phyloP scores from a whole-genome alignment of 2,888 invertebrate genomes.

The Ischnura elegans region DNA sequence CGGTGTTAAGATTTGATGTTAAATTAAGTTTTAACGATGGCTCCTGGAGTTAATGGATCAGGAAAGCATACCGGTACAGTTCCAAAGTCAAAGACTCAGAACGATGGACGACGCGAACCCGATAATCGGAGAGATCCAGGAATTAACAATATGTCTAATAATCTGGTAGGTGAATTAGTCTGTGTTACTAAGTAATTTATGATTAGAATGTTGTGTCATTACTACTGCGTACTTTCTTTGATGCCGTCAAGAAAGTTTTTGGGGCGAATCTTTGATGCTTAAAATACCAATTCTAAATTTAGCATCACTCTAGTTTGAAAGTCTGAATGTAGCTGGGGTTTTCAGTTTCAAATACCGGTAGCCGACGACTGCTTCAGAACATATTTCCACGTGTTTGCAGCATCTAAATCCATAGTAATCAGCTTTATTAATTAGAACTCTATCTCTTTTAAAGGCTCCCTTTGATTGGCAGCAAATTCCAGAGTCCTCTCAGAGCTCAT shows the following conservation, averaged over 20 bases:
- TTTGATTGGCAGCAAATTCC: constrained; percentile 67
- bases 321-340: not conserved
- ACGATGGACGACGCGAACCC: constrained; percentile 75
- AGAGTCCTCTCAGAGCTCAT: constrained; percentile 40
- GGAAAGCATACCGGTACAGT: constrained; percentile 82
- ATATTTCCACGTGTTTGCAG: not conserved
- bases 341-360: constrained; percentile 11
- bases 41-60: constrained; percentile 62
- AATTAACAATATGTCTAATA: constrained; percentile 45
- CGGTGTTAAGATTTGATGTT: not conserved
- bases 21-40: not conserved
- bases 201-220: not conserved
- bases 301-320: constrained; percentile 25
- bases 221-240: not conserved
- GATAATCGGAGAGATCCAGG: constrained; percentile 43
- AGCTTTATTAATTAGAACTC: not conserved
- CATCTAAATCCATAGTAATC: not conserved
- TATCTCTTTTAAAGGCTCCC: not conserved
- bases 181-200: no score
- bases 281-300: constrained; percentile 55
- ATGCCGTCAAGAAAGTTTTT: constrained; percentile 18
- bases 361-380: not conserved
- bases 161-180: constrained; percentile 28
- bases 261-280: constrained; percentile 40
- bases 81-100: constrained; percentile 83